Percentiles rank a stretch among this genome's conserved stretches.
Evolutionary conservation across 2,113 vertebrate genomes (phyloP).

Genomic region (Emberiza fucata): DNA sequence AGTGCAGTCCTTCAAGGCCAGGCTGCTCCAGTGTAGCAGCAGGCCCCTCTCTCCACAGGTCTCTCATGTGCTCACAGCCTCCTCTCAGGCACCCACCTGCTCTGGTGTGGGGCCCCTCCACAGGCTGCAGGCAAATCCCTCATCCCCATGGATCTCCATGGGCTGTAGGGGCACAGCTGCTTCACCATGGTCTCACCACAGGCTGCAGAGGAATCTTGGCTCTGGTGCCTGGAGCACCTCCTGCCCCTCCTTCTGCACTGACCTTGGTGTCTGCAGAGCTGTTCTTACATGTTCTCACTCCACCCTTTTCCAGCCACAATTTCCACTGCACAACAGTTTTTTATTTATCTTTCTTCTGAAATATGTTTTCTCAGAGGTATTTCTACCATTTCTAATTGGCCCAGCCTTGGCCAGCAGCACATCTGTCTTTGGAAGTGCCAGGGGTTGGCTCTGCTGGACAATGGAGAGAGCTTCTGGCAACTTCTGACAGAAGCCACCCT

Average conservation of each 20-base stretch:
- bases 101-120: fast-evolving
- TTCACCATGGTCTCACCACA: fast-evolving
- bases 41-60: fast-evolving
- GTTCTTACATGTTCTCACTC: background rate
- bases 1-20: background rate
- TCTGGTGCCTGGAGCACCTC: background rate
- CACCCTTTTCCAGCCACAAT: background rate
- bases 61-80: background rate
- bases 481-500: background rate
- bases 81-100: background rate
- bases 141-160: background rate
- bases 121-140: background rate
- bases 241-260: background rate
- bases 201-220: background rate
- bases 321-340: background rate
- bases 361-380: background rate
- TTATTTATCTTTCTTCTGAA: background rate
- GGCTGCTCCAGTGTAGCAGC: background rate
- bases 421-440: background rate
- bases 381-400: background rate
- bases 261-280: background rate
- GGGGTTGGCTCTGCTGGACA: background rate
- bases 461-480: background rate
- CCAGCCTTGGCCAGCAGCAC: background rate
- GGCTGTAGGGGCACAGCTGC: background rate